Conservation (phyloP, 1,140 invertebrate genomes). For the Nixonia krombeini region DNA sequence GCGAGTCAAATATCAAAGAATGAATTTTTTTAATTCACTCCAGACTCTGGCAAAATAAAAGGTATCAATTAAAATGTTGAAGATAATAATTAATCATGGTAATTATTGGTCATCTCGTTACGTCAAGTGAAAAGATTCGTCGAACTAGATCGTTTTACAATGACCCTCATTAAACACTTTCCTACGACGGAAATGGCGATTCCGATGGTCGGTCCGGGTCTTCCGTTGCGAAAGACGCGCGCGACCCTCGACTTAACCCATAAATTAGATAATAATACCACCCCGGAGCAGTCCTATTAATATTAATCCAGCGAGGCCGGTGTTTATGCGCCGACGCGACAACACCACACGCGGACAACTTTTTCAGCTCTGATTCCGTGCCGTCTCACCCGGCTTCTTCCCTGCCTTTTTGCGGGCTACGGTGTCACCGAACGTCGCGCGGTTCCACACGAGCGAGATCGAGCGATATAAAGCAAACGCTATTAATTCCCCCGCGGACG, state of each 20-base stretch:
- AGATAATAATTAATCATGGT: too few species aligned
- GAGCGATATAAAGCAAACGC: slow-evolving; percentile 49
- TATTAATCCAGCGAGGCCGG: slow-evolving; percentile 19
- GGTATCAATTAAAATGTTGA: too few species aligned
- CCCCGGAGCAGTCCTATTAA: slow-evolving; percentile 31
- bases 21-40: too few species aligned
- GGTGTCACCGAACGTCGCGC: background rate
- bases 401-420: background rate
- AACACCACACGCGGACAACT: too few species aligned
- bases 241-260: slow-evolving; percentile 42
- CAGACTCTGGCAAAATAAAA: too few species aligned
- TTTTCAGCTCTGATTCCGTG: too few species aligned
- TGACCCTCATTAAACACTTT: slow-evolving; percentile 35
- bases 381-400: background rate
- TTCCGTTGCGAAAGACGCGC: slow-evolving; percentile 30
- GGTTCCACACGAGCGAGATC: too few species aligned
- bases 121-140: slow-evolving; percentile 22
- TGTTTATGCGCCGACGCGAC: too few species aligned
- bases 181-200: slow-evolving; percentile 37
- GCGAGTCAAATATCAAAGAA: too few species aligned
- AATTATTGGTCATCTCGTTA: background rate
- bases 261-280: slow-evolving; percentile 42
- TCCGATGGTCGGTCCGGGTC: slow-evolving; percentile 7
- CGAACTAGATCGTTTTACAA: slow-evolving; percentile 38
- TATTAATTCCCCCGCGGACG: slow-evolving; percentile 44